Evolutionary conservation across 2,113 vertebrate species (phyloP).

Genomic region (Phylloscopus trochiloides): DNA sequence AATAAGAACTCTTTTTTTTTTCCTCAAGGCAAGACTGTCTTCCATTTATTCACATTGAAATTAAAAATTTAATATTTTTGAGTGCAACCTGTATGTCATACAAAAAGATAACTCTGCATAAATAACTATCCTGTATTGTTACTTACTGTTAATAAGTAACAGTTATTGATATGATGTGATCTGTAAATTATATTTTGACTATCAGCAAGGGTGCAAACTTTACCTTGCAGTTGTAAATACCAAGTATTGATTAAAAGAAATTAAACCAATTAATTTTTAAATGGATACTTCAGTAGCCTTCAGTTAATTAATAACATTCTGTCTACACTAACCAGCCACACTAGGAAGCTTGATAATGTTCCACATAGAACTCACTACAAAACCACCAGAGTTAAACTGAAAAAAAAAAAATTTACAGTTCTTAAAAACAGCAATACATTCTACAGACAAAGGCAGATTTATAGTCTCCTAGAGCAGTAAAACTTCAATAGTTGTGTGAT

Average conservation of each 20-base stretch:
- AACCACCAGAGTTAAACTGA: background rate
- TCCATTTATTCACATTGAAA: background rate
- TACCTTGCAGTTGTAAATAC: background rate
- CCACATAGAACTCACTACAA: background rate
- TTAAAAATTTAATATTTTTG: background rate
- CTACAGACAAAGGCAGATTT: background rate
- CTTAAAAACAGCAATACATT: background rate
- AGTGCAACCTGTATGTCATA: background rate
- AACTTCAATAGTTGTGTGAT: background rate
- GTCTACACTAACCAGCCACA: background rate
- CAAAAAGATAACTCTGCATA: background rate
- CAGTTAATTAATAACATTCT: background rate
- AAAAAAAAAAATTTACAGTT: background rate
- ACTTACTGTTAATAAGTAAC: background rate
- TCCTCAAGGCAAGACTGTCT: background rate
- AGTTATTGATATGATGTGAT: background rate
- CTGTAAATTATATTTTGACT: background rate
- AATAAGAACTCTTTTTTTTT: background rate
- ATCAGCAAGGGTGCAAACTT: background rate
- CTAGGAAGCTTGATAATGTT: accelerated
- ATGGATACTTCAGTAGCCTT: background rate
- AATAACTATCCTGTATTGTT: background rate
- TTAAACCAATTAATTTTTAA: background rate
- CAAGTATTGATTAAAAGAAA: background rate
- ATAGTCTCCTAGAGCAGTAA: background rate